Evolutionary conservation across 1,140 invertebrate species (phyloP), one percentile per base, ranked within the genome.

Genomic region (Hestina assimilis): DNA sequence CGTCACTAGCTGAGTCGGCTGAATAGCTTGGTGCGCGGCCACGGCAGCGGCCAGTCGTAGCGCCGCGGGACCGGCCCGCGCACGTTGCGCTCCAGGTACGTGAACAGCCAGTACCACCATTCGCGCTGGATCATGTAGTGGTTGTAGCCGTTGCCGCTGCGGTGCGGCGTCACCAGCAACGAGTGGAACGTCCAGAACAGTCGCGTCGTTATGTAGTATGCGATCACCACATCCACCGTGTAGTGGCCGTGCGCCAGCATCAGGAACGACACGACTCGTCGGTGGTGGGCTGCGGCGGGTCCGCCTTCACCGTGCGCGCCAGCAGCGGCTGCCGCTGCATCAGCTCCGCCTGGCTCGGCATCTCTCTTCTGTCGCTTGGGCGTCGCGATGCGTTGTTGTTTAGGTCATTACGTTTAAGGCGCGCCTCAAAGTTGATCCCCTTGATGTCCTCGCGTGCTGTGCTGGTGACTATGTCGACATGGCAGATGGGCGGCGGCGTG

Each of bases 121-220:
- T 94, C 90, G 43, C 94, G 91, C 51, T 92, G 90, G 59, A 96
- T 89, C 89, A 92, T 94, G 69, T 76, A 76, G 51, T 76, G 69
- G 79, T 94, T 95, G 74, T 92, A 91, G 57, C 90, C 89, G 59
- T 91, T 91, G 62, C 88, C 79, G 85, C 91, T 90, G 90, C 95
- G 86, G 29, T 91, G 83, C 65, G 82, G 77, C 79, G 95, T 95
- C 80, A 94, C 94, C 61, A 94, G 93, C 81, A 96, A 79, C 42
- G 95, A 95, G 81, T 98, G 96, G 89, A 97, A 97, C 26, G 94
- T 93, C 94, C 96, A 98, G 90, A 97, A 98, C 47, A 96, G 90
- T 46, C 95, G 90, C 40, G 96, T 97, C 2, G 96, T 96, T 38
- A 96, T 92, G 79, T 94, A 97, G 88, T 98, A 98, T 35, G 96